Percentiles rank a stretch among this genome's conserved stretches.
Conservation (phyloP, 2,888 invertebrate species). For the Caenorhabditis afra region DNA sequence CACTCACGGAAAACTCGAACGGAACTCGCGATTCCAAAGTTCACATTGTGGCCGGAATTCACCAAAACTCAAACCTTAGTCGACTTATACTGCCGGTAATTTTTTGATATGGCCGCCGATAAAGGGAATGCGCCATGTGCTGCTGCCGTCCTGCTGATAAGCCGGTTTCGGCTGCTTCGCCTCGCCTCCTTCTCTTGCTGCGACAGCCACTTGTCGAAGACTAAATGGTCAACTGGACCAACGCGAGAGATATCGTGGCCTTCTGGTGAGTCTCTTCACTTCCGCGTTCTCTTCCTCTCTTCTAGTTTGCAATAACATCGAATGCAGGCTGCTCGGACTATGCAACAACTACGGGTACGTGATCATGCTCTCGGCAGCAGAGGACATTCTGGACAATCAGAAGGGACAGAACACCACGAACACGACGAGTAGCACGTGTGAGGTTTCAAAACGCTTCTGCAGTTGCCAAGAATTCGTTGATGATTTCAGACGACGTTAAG, state of each 20-base stretch:
- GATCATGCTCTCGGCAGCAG: constrained; percentile 90
- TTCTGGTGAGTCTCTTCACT: constrained; percentile 40
- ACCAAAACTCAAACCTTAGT: constrained; percentile 8
- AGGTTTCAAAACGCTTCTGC: constrained; percentile 33
- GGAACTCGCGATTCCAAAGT: constrained; percentile 1
- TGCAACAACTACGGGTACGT: constrained; percentile 92
- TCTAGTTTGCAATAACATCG: not conserved
- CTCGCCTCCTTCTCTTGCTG: constrained; percentile 13
- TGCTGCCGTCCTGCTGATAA: constrained; percentile 43
- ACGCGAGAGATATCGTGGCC: constrained; percentile 38
- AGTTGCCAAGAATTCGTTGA: not conserved
- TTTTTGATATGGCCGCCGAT: constrained; percentile 21
- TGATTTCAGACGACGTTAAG: constrained; percentile 42
- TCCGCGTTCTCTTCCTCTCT: not conserved
- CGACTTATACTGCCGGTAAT: constrained; percentile 2
- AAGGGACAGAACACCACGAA: constrained; percentile 25
- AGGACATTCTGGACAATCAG: constrained; percentile 84
- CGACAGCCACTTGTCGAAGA: constrained; percentile 17
- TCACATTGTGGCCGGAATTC: constrained; percentile 14
- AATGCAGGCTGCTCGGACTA: constrained; percentile 87
- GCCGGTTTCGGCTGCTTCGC: constrained; percentile 23
- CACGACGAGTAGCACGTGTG: constrained; percentile 37
- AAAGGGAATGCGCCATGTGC: constrained; percentile 33
- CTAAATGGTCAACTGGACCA: constrained; percentile 42
- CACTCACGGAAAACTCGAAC: not conserved